Conservation (phyloP, 2,797 vertebrate species). For the Lacerta agilis region DNA sequence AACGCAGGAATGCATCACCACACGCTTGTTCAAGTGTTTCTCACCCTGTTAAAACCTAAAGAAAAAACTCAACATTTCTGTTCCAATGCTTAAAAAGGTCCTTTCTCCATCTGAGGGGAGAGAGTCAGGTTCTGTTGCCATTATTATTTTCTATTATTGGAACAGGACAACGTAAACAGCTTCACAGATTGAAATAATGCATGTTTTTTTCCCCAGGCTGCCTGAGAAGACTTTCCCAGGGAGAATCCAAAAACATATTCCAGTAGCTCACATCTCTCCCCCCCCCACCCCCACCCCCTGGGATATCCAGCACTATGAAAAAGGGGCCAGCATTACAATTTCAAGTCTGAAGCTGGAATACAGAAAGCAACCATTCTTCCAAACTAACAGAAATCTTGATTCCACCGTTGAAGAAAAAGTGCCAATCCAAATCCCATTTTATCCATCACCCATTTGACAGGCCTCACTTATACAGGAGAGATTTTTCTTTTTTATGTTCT, state of each 20-base stretch:
- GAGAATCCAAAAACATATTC: background rate
- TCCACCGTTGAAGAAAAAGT: background rate
- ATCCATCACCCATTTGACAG: background rate
- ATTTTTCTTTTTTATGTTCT: background rate
- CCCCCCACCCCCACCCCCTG: background rate
- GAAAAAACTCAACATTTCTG: background rate
- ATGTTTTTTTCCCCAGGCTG: background rate
- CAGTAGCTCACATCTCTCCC: background rate
- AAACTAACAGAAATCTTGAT: background rate
- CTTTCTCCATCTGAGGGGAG: background rate
- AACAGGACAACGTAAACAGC: background rate
- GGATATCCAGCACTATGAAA: background rate
- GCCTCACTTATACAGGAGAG: background rate
- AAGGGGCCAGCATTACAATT: background rate
- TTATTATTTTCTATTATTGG: background rate
- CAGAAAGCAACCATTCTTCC: background rate
- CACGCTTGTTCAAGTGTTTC: background rate
- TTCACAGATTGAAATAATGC: background rate
- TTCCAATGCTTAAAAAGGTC: background rate
- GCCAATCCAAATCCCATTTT: background rate
- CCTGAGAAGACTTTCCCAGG: background rate
- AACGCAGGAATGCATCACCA: background rate
- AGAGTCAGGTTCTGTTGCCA: background rate
- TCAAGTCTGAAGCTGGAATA: background rate
- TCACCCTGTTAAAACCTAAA: conserved; percentile 3